Conservation (phyloP, 2,113 vertebrate genomes). For the Triplophysa rosa region DNA sequence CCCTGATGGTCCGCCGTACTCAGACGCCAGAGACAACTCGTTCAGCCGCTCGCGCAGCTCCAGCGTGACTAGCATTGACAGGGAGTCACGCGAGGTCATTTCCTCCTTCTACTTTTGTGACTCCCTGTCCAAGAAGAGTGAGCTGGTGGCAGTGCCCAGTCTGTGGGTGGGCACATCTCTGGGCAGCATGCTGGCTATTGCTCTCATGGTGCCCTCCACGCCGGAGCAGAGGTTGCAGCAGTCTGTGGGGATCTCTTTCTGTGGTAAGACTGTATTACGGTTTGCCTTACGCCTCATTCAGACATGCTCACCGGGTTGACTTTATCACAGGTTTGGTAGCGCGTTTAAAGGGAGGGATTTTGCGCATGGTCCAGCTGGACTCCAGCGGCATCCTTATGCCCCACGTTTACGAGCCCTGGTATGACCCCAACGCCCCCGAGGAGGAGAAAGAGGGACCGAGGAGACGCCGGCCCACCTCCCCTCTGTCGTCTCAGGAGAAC, state of each 20-base stretch:
- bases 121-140: conserved; percentile 85
- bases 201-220: conserved; percentile 82
- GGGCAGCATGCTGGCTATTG: conserved; percentile 86
- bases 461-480: conserved; percentile 86
- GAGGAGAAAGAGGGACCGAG: conserved; percentile 84
- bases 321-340: conserved; percentile 81
- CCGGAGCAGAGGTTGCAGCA: conserved; percentile 90
- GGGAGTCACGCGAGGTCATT: conserved; percentile 92
- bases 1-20: conserved; percentile 11
- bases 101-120: conserved; percentile 93
- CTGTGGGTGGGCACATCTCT: conserved; percentile 92
- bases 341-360: conserved; percentile 87
- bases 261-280: conserved; percentile 73
- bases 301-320: conserved; percentile 70
- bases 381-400: conserved; percentile 82
- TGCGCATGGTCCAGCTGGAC: conserved; percentile 92
- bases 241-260: conserved; percentile 85
- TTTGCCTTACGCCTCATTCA: no score
- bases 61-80: conserved; percentile 94
- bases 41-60: conserved; percentile 95
- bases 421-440: conserved; percentile 85
- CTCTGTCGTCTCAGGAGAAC: conserved; percentile 89
- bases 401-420: conserved; percentile 87
- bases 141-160: conserved; percentile 77
- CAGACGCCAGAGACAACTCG: conserved; percentile 91